Base-by-base conservation (phyloP, 2,888 invertebrate genomes). In the Drosophila conformis region DNA sequence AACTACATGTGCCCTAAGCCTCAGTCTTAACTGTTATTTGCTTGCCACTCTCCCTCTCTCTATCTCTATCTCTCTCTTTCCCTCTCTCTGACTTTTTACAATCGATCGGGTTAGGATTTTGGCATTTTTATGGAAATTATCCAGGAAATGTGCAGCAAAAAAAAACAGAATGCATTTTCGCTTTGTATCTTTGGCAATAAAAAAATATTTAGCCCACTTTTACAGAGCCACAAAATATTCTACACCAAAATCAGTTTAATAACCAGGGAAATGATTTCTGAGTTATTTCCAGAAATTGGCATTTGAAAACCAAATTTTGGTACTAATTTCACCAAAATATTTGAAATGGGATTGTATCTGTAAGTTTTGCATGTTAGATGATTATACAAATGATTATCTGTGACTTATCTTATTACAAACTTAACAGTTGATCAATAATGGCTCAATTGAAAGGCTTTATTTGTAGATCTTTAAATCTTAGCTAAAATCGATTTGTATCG, bases 51-150 rank as follows among this genome's bases (percentile, higher is more conserved):
- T 25, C 25, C 18, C 18, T 25, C 73, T 40, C 53, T 35, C 10
- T 18, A 2, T 25, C 10, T 18, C 10, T 18, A 21, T 8, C 21
- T 52, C 25, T 15, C 53, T 35, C 10, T 18, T 67, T 46, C 58
- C 76, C 13, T 18, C 46, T 6, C 10, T 31, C 46, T 29, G 79
- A 79, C 77, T 87, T 87, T 87, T 81, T 80, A 82, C 73, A 71
- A 73, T 60, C 73, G 56, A 80, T 65, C 21, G 67, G 62, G 57
- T 58, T 64, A 40, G 21, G 29, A 13, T 56, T 27, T 27, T 42
- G 10, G 29, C 35, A 60, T 68, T 59, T 68, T 74, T 54, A 57
- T 69, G 56, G 58, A 4, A 51, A 65, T 46, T 62, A 29, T 71
- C 58, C 64, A 13, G 54, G 64, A 79, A 78, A 65, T 54, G 59